Percentiles rank a stretch among this genome's conserved stretches.
Evolutionary conservation across 2,797 vertebrate genomes (phyloP).

Genomic region (Xerus rutilus): DNA sequence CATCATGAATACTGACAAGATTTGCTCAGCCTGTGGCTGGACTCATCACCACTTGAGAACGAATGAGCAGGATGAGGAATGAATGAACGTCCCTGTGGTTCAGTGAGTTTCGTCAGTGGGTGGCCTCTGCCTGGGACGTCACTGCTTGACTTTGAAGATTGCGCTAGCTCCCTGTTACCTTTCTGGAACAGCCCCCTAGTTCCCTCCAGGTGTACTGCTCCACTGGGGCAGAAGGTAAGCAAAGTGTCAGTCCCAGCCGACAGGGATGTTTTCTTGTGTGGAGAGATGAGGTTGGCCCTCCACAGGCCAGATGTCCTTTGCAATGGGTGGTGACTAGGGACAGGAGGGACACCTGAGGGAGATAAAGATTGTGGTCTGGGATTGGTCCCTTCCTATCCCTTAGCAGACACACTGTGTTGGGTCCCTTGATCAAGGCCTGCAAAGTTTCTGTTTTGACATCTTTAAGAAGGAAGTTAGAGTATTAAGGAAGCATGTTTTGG

Average conservation of each 20-base stretch:
- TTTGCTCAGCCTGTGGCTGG: too few species aligned
- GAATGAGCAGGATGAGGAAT: too few species aligned
- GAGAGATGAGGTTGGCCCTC: accelerated
- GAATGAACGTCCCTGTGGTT: not conserved
- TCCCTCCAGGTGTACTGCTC: not conserved
- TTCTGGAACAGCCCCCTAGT: not conserved
- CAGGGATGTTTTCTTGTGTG: not conserved
- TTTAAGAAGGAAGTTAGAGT: not conserved
- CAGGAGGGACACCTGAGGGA: not conserved
- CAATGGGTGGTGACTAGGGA: not conserved
- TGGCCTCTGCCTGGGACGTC: not conserved
- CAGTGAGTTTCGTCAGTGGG: not conserved
- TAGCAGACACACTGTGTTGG: not conserved
- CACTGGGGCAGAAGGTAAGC: too few species aligned
- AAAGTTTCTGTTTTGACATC: not conserved
- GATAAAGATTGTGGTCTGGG: not conserved
- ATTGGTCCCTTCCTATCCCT: not conserved
- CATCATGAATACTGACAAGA: not conserved
- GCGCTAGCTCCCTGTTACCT: too few species aligned
- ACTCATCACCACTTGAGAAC: too few species aligned
- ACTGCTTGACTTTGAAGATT: not conserved
- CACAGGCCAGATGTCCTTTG: not conserved
- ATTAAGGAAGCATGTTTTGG: not conserved
- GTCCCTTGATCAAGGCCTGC: not conserved
- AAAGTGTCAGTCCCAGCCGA: too few species aligned